A percentile compares a stretch with the other conserved stretches of the same genome.
Conservation (phyloP, 2,888 invertebrate species). For the Diploptera punctata region DNA sequence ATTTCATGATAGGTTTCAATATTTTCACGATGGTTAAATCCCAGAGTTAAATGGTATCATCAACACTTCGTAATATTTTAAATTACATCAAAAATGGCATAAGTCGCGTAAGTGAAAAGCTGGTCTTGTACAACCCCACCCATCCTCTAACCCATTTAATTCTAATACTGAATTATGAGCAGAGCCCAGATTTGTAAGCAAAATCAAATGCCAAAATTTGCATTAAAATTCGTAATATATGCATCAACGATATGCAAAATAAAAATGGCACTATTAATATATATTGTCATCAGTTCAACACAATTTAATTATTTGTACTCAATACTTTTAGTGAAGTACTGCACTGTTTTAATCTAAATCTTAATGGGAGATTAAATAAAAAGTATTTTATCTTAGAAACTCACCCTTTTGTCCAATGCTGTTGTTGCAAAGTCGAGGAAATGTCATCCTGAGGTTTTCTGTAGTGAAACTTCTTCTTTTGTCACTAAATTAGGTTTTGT, state of each 20-base stretch:
- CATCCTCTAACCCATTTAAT: too few species aligned
- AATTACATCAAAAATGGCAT: too few species aligned
- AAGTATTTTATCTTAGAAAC: neutral
- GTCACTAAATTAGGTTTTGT: too few species aligned
- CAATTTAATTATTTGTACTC: neutral
- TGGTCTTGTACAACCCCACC: too few species aligned
- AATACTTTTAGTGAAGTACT: neutral
- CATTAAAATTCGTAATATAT: too few species aligned
- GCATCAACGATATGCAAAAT: neutral
- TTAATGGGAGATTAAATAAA: neutral
- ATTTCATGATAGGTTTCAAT: too few species aligned
- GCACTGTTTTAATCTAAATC: neutral
- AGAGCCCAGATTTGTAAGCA: neutral
- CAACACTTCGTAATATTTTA: too few species aligned
- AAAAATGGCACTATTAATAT: neutral
- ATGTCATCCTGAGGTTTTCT: neutral
- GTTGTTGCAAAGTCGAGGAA: neutral
- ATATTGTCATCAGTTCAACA: neutral
- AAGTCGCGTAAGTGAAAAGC: too few species aligned
- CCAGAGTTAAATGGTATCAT: too few species aligned
- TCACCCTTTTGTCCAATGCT: slow-evolving; percentile 2
- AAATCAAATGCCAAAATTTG: neutral
- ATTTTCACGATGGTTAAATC: too few species aligned
- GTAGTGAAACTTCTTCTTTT: neutral
- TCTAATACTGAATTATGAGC: neutral